Conservation (phyloP, 2,888 invertebrate species). For the Idaea dimidiata region DNA sequence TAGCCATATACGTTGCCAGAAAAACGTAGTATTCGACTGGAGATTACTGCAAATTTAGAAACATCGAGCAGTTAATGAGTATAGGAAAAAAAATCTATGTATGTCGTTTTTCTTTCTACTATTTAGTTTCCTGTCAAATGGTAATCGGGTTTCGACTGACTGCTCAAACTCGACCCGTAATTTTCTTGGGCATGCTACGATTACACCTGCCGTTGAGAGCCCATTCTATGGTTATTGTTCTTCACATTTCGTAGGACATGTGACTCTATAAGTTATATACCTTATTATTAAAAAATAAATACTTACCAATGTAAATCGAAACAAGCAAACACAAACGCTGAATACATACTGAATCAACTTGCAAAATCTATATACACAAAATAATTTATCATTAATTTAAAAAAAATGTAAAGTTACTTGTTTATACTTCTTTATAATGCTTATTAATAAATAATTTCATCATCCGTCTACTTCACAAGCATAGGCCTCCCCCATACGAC, state of each 20-base stretch:
- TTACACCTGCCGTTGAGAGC: too few relatives aligned
- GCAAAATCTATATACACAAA: slow-evolving; percentile 51
- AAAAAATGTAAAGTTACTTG: not conserved
- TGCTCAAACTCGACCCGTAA: too few relatives aligned
- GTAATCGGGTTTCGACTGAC: too few relatives aligned
- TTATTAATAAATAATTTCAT: too few relatives aligned
- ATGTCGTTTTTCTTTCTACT: too few relatives aligned
- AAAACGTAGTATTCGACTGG: slow-evolving; percentile 50
- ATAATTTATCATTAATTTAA: not conserved
- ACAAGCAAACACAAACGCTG: slow-evolving; percentile 60
- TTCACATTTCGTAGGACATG: too few relatives aligned
- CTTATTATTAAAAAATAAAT: not conserved
- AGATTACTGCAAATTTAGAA: slow-evolving; percentile 46
- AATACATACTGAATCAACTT: slow-evolving; percentile 49
- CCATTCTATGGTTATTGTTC: too few relatives aligned
- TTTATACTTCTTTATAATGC: too few relatives aligned
- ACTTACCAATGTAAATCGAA: slow-evolving; percentile 60
- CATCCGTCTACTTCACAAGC: too few relatives aligned
- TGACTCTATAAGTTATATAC: too few relatives aligned
- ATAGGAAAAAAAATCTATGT: not conserved
- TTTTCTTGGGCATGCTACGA: too few relatives aligned
- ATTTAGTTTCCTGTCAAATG: not conserved
- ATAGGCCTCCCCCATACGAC: too few relatives aligned
- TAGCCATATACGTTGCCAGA: slow-evolving; percentile 46
- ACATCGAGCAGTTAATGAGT: not conserved